Evolutionary conservation across 2,797 vertebrate species (phyloP).

Genomic region (Eidolon dupreanum): DNA sequence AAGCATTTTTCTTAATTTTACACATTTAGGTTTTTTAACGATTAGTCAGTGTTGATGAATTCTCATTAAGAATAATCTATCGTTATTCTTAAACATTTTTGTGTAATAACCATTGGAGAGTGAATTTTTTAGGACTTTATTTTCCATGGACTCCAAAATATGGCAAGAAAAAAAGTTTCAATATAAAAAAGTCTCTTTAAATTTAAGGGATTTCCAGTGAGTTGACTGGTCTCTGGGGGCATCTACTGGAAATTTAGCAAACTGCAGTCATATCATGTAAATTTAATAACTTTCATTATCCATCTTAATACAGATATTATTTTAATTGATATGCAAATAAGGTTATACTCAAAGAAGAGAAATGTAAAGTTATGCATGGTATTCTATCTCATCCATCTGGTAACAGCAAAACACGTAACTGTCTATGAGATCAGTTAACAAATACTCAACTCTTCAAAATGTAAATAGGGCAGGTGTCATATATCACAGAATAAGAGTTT

Average conservation of each 20-base stretch:
- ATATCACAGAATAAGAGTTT: neutral
- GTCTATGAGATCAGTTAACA: constrained; percentile 34
- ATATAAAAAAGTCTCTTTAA: neutral
- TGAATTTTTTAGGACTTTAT: neutral
- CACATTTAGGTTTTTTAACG: neutral
- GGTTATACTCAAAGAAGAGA: constrained; percentile 52
- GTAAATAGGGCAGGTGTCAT: neutral
- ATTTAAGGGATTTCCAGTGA: neutral
- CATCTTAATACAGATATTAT: constrained; percentile 72
- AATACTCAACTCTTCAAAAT: constrained; percentile 40
- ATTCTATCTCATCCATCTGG: constrained; percentile 20
- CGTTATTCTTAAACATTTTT: neutral
- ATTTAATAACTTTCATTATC: neutral
- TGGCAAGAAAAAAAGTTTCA: constrained; percentile 43
- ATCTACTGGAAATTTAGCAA: constrained; percentile 91
- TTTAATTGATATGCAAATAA: constrained; percentile 77
- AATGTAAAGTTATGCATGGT: constrained; percentile 65
- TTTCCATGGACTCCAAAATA: constrained; percentile 25
- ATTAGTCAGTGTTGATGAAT: neutral
- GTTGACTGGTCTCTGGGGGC: constrained; percentile 94
- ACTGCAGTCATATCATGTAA: constrained; percentile 85
- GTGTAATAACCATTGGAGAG: neutral
- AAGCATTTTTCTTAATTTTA: neutral
- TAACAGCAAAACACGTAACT: constrained; percentile 28
- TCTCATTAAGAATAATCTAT: neutral